These are phyloP conservation scores for Pollimyrus isidori DNA, from an alignment of 2,113 vertebrate genomes.

Conservation along the genomic window DNA sequence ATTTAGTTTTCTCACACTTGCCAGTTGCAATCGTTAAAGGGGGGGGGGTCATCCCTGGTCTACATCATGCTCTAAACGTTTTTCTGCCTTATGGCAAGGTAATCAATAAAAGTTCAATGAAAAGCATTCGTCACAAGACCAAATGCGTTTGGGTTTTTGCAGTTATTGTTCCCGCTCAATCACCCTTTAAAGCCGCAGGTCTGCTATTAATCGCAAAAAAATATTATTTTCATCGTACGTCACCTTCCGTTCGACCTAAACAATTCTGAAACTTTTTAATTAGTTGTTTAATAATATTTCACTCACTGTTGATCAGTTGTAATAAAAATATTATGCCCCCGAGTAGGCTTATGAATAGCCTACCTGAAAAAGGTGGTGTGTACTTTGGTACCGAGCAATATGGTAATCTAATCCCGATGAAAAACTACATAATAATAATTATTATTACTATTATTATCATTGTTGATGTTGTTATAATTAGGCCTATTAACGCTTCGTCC, in stretches of 20 bases:
- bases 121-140: background rate
- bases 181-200: background rate
- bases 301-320: background rate
- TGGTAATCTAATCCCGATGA: background rate
- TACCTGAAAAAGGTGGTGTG: background rate
- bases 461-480: background rate
- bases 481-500: background rate
- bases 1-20: background rate
- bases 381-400: background rate
- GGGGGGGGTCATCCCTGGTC: background rate
- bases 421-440: background rate
- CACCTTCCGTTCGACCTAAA: background rate
- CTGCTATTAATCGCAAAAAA: background rate
- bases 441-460: background rate
- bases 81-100: background rate
- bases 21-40: background rate
- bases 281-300: background rate
- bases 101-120: background rate
- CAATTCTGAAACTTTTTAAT: background rate
- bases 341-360: background rate
- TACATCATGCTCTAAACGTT: background rate
- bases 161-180: background rate
- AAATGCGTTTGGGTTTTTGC: background rate
- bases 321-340: background rate
- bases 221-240: background rate